A percentile compares a stretch with the other conserved stretches of the same genome.
Evolutionary conservation across 1,140 invertebrate species (phyloP).

Genomic region (Cyrtorhinus lividipennis): DNA sequence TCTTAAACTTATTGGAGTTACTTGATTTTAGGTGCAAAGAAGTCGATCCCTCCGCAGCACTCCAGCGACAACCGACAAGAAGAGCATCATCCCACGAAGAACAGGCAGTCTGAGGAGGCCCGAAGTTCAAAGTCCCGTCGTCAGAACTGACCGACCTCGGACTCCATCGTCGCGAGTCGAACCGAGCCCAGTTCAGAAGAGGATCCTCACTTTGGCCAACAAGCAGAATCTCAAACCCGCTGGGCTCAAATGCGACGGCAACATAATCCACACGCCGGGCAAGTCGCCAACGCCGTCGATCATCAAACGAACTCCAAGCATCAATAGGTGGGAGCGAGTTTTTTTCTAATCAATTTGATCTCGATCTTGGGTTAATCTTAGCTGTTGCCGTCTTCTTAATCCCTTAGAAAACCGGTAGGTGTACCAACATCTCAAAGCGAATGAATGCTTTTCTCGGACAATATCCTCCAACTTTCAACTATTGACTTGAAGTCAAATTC

Average conservation of each 20-base stretch:
- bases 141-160: slow-evolving; percentile 20
- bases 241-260: slow-evolving; percentile 13
- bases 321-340: neutral
- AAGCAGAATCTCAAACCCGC: slow-evolving; percentile 17
- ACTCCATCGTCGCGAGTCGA: slow-evolving; percentile 14
- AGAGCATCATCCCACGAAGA: slow-evolving; percentile 28
- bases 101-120: slow-evolving; percentile 28
- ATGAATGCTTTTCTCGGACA: no score
- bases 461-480: no score
- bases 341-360: no score
- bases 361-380: neutral
- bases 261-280: slow-evolving; percentile 14
- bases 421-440: no score
- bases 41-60: slow-evolving; percentile 27
- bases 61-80: slow-evolving; percentile 24
- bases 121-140: slow-evolving; percentile 26
- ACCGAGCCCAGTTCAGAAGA: slow-evolving; percentile 22
- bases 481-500: no score
- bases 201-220: slow-evolving; percentile 18
- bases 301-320: slow-evolving; percentile 13
- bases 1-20: no score
- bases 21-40: slow-evolving; percentile 20
- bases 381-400: no score
- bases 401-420: slow-evolving; percentile 4
- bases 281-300: neutral